phyloP scores from a whole-genome alignment of 2,113 vertebrate genomes.

The Brachyistius frenatus region DNA sequence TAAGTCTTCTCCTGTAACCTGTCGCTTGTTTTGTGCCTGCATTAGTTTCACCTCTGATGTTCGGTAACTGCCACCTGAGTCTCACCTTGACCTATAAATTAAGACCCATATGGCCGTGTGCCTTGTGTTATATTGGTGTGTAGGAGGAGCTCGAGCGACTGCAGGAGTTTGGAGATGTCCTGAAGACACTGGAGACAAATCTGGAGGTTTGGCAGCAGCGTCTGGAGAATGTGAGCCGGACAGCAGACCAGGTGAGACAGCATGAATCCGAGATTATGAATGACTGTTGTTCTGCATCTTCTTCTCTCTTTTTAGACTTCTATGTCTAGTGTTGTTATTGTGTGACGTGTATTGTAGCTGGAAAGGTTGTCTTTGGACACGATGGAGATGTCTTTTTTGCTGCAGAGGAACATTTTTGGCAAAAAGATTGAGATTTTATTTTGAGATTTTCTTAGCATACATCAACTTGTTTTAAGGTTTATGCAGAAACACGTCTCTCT shows the following conservation, averaged over 20 bases:
- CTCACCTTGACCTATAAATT: slow-evolving; percentile 51
- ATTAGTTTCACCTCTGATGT: too few species aligned
- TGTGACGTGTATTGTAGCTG: too few species aligned
- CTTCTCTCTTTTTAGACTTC: too few species aligned
- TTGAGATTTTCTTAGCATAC: too few species aligned
- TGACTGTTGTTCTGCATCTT: neutral
- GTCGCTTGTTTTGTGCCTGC: neutral
- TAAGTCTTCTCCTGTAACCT: neutral
- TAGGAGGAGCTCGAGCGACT: slow-evolving; percentile 82
- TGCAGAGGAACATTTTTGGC: too few species aligned
- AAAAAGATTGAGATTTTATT: too few species aligned
- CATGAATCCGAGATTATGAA: neutral
- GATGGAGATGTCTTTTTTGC: too few species aligned
- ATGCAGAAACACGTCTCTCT: too few species aligned
- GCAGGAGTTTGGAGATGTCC: slow-evolving; percentile 82
- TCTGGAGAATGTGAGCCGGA: slow-evolving; percentile 73
- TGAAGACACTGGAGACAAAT: slow-evolving; percentile 84
- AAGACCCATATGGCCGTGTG: neutral
- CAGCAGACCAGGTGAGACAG: slow-evolving; percentile 58
- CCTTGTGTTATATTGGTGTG: neutral
- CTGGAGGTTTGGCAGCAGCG: slow-evolving; percentile 82
- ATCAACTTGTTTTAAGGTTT: too few species aligned
- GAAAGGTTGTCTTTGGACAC: too few species aligned
- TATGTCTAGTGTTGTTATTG: too few species aligned
- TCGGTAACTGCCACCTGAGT: neutral